These are phyloP conservation scores for Dyspetes luteomarginatus DNA, from an alignment of 2,888 invertebrate species.

Conservation along the genomic window DNA sequence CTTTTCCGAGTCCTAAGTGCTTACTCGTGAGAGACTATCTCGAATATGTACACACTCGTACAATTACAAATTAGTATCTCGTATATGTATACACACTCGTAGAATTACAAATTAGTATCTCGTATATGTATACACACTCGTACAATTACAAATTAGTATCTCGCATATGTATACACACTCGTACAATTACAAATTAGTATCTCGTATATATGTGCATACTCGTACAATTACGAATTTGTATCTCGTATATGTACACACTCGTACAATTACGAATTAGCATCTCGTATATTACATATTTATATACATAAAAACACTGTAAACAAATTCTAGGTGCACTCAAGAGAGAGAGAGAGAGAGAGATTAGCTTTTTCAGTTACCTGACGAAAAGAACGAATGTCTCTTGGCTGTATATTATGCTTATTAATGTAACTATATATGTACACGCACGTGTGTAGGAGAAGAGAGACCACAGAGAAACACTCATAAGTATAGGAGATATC, in stretches of 20 bases:
- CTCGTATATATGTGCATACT: background rate
- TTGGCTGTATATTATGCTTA: slow-evolving; percentile 35
- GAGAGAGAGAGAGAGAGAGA: background rate
- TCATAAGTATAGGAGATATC: slow-evolving; percentile 37
- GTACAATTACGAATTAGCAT: background rate
- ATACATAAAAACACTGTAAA: background rate
- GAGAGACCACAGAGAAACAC: background rate
- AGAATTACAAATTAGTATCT: background rate
- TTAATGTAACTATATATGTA: slow-evolving; percentile 10
- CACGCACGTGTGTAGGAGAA: background rate
- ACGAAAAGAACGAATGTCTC: slow-evolving; percentile 49
- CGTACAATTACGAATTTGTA: no score
- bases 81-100: background rate
- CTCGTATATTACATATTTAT: background rate
- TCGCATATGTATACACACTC: background rate
- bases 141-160: background rate
- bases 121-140: background rate
- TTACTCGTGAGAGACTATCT: background rate
- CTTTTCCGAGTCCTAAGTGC: slow-evolving; percentile 40
- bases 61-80: no score
- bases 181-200: background rate
- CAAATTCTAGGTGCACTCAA: background rate
- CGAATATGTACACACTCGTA: background rate
- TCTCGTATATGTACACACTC: background rate
- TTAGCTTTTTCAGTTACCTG: slow-evolving; percentile 8